Base-by-base conservation (phyloP, 1,140 invertebrate species). In the Drusus annulatus region DNA sequence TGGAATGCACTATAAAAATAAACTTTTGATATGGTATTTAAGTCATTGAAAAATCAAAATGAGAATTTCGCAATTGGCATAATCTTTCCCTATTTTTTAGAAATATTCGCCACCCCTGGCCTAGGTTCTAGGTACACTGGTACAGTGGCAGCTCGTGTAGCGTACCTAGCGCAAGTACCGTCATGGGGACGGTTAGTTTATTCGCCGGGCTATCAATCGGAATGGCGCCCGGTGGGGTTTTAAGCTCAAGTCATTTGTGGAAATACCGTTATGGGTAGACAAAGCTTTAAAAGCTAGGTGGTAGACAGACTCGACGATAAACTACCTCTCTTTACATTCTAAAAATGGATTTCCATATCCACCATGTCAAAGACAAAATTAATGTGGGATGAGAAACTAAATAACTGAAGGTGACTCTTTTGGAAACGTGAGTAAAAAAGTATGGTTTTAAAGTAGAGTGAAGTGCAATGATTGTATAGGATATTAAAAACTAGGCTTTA, bases 151-250 rank as follows among this genome's bases (percentile, higher is more conserved):
- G 58, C 25, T 15, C 13, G 3, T 21, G 23, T 60, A 23, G 23
- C 19, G 19, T 19, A 31, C n/a, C 13, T n/a, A 65, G 36, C 17
- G 31, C 19, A 71, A 71, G 45, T 71, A 31, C 54, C 23, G 31
- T 36, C 54, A 19, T 36, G 71, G 71, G 71, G 31, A 58, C 71
- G 17, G 71, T 75, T 75, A 75, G 71, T 75, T 75, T 75, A 75
- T 50, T 75, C 19, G 52, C 71, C 28, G 58, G 28, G 71, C 54
- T 56, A 75, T 75, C 69, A 75, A 75, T 19, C 23, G 71, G 23
- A 58, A 75, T 75, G 25, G 25, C 71, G 60, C 71, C 71, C 71
- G 6, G 54, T 56, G 58, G 71, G 52, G 17, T 75, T 75, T 17
- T 28, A 58, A 75, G n/a, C 54, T 28, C 52, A 31, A 19, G 52